phyloP scores from a whole-genome alignment of 2,113 vertebrate species.

The Bubo scandiacus region DNA sequence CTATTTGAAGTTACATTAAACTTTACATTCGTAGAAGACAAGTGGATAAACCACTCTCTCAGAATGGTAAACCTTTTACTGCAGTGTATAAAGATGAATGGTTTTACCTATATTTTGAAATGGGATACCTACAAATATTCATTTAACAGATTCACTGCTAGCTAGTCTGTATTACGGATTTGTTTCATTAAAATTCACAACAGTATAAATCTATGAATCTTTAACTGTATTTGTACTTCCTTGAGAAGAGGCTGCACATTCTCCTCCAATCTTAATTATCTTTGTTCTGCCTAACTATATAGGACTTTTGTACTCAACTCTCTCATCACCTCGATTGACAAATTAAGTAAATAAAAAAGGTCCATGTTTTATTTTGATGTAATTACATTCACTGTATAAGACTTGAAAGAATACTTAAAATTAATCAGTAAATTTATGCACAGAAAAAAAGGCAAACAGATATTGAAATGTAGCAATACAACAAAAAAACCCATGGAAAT shows the following conservation, averaged over 20 bases:
- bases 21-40: conserved; percentile 6
- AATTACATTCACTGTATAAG: conserved; percentile 58
- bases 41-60: neutral
- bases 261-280: conserved; percentile 53
- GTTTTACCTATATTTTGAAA: conserved; percentile 56
- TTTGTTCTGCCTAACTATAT: conserved; percentile 61
- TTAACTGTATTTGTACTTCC: conserved; percentile 55
- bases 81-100: conserved; percentile 41
- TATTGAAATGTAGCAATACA: conserved; percentile 13
- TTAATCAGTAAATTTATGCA: conserved; percentile 56
- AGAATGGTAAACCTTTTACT: conserved; percentile 40
- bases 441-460: conserved; percentile 30
- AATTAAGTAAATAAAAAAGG: conserved; percentile 67
- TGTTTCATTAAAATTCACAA: conserved; percentile 68
- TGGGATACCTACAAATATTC: conserved; percentile 31
- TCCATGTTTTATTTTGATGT: conserved; percentile 45
- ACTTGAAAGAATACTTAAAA: conserved; percentile 57
- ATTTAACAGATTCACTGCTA: conserved; percentile 4
- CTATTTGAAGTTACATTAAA: conserved; percentile 47
- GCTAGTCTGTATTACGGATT: neutral
- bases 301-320: conserved; percentile 36
- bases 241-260: conserved; percentile 29
- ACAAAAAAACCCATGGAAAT: neutral
- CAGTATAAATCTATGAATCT: conserved; percentile 55
- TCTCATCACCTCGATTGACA: conserved; percentile 24